Base-by-base conservation (phyloP, 1,140 invertebrate species). In the Aporrectodea caliginosa region DNA sequence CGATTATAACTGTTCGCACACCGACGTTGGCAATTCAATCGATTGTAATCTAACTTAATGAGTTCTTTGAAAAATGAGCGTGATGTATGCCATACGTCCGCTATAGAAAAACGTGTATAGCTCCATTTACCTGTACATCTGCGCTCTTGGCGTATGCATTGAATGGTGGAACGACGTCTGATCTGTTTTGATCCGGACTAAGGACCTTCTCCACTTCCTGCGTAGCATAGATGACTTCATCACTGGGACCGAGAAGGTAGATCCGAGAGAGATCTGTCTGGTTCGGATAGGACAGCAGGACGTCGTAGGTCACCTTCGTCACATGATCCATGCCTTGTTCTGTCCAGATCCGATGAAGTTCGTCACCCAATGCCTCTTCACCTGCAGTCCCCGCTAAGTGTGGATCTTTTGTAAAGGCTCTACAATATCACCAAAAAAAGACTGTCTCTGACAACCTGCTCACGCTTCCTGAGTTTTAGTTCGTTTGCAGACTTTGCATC, bases 221-320 rank as follows among this genome's bases (percentile, higher is more conserved):
- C 22, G 75, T 74, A 31, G 77, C 76, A 77, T 43, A 74, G 12
- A 79, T 27, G 14, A 69, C 73, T n/a, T 70, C 80, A n/a, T 72
- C 81, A 72, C 35, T 69, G 71, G 33, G 43, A 27, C 27, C n/a
- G 1, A 2, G 43, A 2, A 70, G 12, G 1, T 30, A n/a, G 16
- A 78, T 32, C 16, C 30, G 81, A 72, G 84, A 85, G 35, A 84
- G 73, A 73, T 84, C 80, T 27, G 79, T 78, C 14, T 30, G 70
- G 34, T 84, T 81, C 27, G 87, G 87, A 79, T 85, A 86, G 0
- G 87, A 88, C 76, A 88, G 73, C 1, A 87, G 81, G 16, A 87
- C 84, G n/a, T 84, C 80, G 77, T 87, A 88, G 1, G 86, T 83
- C 1, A 84, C 81, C 31, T 83, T 73, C 31, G 82, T 83, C 6